Evolutionary conservation across 2,797 vertebrate genomes (phyloP), one percentile per base, ranked within the genome.

Genomic region (Lagodon rhomboides): DNA sequence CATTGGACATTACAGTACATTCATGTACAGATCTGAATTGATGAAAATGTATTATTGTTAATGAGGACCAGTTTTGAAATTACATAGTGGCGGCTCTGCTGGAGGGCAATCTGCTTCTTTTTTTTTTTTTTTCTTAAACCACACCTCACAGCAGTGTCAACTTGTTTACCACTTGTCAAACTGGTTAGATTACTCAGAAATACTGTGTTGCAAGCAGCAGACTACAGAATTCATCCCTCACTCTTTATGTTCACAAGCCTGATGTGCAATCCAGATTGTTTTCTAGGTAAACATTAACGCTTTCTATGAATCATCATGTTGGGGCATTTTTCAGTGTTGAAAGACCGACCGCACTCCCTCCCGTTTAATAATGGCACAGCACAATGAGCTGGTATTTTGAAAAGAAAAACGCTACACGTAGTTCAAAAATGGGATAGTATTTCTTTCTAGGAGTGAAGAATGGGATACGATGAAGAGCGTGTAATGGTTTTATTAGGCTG

Each of bases 401-500:
- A 71, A 67, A 61, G 74, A 12, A 38, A 59, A 50, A 23, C 1
- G 15, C 62, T 51, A 22, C 56, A 55, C 53, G 51, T 65, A 51
- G 56, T 71, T 82, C 1, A 79, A 84, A 86, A 77, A 83, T 49
- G 44, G 65, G 76, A 70, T 59, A 53, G 51, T 77, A 68, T 87
- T 82, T 84, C 76, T 88, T 86, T 83, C 54, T 67, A 22, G 20
- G 66, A 74, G 82, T 82, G 70, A 82, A 86, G 84, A 87, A 87
- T 85, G 68, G 72, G 77, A 60, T 77, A 80, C 85, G 85, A 88
- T 88, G 84, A 91, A 90, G 84, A 86, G 78, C 73, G 69, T 91
- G 79, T 94, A 92, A 94, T 94, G 85, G 84, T 90, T 92, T 92
- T 93, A 94, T 93, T 93, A 91, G 88, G 79, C 90, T 78, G 77